phyloP scores from a whole-genome alignment of 2,113 vertebrate species.

The Cyphomyrus discorhynchus region DNA sequence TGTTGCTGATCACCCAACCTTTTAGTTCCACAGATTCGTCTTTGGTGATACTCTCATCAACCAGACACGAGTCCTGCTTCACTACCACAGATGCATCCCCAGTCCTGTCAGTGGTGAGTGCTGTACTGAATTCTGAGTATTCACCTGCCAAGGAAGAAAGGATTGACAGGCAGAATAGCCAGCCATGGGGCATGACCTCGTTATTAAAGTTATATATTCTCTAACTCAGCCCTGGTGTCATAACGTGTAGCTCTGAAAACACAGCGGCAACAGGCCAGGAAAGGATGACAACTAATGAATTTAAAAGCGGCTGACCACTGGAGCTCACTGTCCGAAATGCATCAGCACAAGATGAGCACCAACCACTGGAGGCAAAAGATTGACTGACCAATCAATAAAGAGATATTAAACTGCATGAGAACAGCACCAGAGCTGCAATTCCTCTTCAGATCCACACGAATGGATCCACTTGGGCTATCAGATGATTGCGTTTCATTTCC shows the following conservation, averaged over 20 bases:
- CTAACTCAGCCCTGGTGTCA: not conserved
- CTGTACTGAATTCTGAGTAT: not conserved
- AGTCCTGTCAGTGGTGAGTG: not conserved
- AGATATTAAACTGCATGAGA: not conserved
- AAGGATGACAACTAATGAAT: not conserved
- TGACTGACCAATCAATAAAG: not conserved
- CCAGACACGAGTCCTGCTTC: not conserved
- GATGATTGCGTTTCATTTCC: not conserved
- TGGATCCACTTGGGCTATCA: not conserved
- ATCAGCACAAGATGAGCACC: not conserved
- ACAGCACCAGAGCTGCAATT: not conserved
- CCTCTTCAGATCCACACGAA: not conserved
- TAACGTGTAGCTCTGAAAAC: not conserved
- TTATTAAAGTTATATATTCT: not conserved
- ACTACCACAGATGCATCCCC: not conserved
- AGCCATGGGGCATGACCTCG: not conserved
- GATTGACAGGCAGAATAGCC: not conserved
- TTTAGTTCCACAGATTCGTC: not conserved
- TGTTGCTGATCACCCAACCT: not conserved
- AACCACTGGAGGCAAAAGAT: not conserved
- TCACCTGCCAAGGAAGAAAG: not conserved
- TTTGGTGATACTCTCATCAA: not conserved
- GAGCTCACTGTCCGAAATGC: not conserved
- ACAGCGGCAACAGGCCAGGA: not conserved
- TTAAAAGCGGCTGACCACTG: not conserved